Evolutionary conservation across 2,113 vertebrate species (phyloP), one percentile per base, ranked within the genome.

Genomic region (Brachirus orientalis): DNA sequence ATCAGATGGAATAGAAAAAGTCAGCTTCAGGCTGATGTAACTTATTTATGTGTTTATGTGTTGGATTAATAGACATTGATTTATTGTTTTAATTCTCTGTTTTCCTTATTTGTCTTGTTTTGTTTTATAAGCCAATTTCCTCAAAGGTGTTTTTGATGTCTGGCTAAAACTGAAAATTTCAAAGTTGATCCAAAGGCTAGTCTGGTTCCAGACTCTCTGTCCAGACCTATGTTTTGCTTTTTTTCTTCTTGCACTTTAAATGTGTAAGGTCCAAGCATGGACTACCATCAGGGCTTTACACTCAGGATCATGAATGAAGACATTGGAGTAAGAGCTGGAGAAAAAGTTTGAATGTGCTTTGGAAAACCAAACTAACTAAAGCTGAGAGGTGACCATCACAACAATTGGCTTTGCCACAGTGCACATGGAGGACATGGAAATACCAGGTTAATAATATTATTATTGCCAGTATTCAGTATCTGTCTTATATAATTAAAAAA

Each of bases 171-270:
- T 51, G 19, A 3, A 61, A 0, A 47, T 71, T 72, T 77, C 35
- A 69, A 16, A 69, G 67, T 78, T 85, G 75, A 65, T 83, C 22
- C 50, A 18, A 48, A 60, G 19, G 36, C 22, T 60, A 45, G 47
- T 19, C 62, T 64, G 59, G 61, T 69, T 80, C 64, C 41, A 67
- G 60, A 71, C 60, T 18, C 41, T 28, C 28, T 62, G 47, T 41
- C 69, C 36, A 22, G 50, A 82, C 37, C n/a, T 37, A 33, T 1
- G 7, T 11, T 36, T 67, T 52, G 22, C 41, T 10, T 7, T 10
- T 18, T 13, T 41, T 37, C 28, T 62, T 6, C 19, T 53, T 53
- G 6, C 6, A 41, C 48, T 62, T 66, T 0, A 74, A 38, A 22
- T 14, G 6, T 28, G 1, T 52, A 7, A 53, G 43, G 6, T 50